Base-by-base conservation (phyloP, 2,888 invertebrate genomes). In the Lithosia quadra region DNA sequence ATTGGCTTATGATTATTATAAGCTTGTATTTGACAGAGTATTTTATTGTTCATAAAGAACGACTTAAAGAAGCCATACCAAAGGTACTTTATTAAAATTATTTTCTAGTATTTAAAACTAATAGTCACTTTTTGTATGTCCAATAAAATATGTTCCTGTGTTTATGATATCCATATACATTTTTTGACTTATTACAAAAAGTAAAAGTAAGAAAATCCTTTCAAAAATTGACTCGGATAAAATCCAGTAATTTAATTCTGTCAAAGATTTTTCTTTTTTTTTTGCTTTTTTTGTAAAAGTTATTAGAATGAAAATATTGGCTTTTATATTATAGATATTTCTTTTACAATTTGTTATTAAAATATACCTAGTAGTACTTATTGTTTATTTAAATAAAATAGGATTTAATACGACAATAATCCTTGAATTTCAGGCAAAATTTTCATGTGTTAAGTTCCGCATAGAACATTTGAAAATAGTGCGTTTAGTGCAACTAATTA, bases 1-100 rank as follows among this genome's bases (percentile, higher is more conserved):
- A 97, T 84, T 84, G 96, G 7, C 96, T 97, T 74, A 95, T 97
- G 15, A 97, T 97, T 89, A 89, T 96, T 1, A 90, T 97, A 9
- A 96, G 97, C 84, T 93, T 96, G 66, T 96, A 97, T n/a, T 82
- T 97, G 69, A 92, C 96, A 0, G 95, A 96, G 68, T 96, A 96
- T 78, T 96, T 97, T 77, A 92, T 93, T 24, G 95, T 96, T 73
- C 90, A 96, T 9, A 96, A 96, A 43, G 65, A 77, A 7, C 68
- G 86, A 0, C 61, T 91, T 62, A 84, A 81, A 69, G 77, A 67
- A 65, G 86, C 90, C 11, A 72, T 83, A 0, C 67, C 68, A 57
- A 74, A 84, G 80, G 90, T 0, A 57, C 18, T 33, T 53, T 33
- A 2, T 49, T n/a, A n/a, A n/a, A n/a, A n/a, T n/a, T n/a, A n/a